Evolutionary conservation across 2,888 invertebrate genomes (phyloP), one percentile per base, ranked within the genome.

Genomic region (Nephrocerus scutellatus): DNA sequence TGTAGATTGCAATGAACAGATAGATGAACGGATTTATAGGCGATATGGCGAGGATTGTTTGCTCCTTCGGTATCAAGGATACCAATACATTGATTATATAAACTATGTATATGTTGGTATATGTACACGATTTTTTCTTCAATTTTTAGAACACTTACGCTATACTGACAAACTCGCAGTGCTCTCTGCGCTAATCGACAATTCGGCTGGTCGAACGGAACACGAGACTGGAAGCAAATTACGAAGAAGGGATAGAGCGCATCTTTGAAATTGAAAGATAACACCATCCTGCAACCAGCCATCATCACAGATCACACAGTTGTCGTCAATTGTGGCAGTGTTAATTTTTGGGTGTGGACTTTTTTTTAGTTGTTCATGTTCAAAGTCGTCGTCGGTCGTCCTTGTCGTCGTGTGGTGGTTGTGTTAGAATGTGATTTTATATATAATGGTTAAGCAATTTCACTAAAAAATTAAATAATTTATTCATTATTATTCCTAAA

Each of bases 321-420:
- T n/a, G n/a, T n/a, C n/a, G n/a, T n/a, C n/a, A n/a, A 26, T 38
- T 40, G 23, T 35, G 39, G 37, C 29, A 56, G 52, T 58, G 56
- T 51, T 50, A 49, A 54, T 54, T 59, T 59, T 59, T 61, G 59
- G 59, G 59, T 59, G 59, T 59, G 59, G 59, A 59, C 59, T 55
- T 60, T 52, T 48, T 60, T 54, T 50, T 15, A 35, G 12, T 20
- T 28, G 30, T 30, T 24, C 30, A 34, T 34, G 30, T 36, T 35
- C 15, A 22, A 15, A 18, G 22, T 10, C 4, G n/a, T 28, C 16
- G 5, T n/a, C 13, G 9, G 55, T 50, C 55, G 57, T 53, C 50
- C 55, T 46, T 47, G 46, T 45, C 42, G 5, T 16, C 3, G 12
- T n/a, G 7, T 30, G 5, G 12, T 20, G n/a, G 26, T 6, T n/a